Evolutionary conservation across 2,888 invertebrate species (phyloP).

Genomic region (Nephrotoma guestfalica): DNA sequence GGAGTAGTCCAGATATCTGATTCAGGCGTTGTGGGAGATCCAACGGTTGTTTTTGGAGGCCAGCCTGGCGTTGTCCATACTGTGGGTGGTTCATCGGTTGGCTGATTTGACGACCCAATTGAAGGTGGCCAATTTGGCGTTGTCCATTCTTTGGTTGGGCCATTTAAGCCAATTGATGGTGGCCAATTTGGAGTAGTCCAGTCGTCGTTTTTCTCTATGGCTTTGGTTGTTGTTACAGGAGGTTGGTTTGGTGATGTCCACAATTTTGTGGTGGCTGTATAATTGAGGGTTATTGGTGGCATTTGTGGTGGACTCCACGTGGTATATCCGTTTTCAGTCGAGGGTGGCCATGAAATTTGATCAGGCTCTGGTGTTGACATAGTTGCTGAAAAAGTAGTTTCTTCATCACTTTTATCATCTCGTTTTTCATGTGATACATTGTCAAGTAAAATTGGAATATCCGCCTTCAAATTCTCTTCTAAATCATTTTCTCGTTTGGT

Average conservation of each 20-base stretch:
- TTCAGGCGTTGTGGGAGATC: no score
- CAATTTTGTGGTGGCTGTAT: no score
- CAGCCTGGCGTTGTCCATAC: no score
- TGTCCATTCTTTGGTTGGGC: neutral
- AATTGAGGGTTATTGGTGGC: no score
- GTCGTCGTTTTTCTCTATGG: neutral
- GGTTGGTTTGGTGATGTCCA: neutral
- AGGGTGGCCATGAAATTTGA: no score
- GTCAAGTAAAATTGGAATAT: neutral
- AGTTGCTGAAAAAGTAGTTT: neutral
- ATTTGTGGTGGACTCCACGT: neutral
- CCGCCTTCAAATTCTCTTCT: neutral
- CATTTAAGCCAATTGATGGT: neutral
- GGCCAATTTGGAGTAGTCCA: neutral
- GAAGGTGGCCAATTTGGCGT: no score
- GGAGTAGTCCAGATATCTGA: no score
- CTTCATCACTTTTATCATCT: no score
- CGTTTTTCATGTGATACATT: no score
- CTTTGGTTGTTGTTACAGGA: neutral
- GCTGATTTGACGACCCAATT: no score
- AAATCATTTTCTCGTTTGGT: neutral
- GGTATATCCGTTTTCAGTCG: neutral
- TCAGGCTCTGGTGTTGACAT: neutral
- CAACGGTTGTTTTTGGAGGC: no score
- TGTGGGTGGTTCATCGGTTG: no score